Evolutionary conservation across 1,140 invertebrate species (phyloP), one percentile per base, ranked within the genome.

Genomic region (Drosophila pallidifrons): DNA sequence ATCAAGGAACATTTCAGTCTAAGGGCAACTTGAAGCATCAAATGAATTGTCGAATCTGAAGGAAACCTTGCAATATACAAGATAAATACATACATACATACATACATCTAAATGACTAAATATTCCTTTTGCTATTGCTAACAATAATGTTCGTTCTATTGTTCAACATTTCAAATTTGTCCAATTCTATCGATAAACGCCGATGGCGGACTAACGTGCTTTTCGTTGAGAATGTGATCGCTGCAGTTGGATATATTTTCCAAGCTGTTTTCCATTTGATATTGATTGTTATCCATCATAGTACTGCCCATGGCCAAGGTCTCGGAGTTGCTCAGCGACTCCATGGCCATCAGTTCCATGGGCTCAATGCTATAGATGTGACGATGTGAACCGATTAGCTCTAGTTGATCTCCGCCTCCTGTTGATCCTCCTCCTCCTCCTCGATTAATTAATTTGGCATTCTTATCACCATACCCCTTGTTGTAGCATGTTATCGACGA

Each of bases 201-300:
- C 16, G 82, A 82, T 3, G 85, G 85, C 20, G 85, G 85, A 60
- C 81, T 85, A n/a, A 89, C 55, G 63, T 78, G 83, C 46, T 86
- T 89, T 11, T 82, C 79, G 38, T 28, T 71, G 4, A 82, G 67
- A 46, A 78, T 85, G 47, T 81, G 68, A 47, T 82, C 74, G 35
- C 52, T 20, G 51, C 25, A 45, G 16, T 63, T 64, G 54, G 38
- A 15, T 3, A 66, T 35, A 47, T 46, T 61, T 52, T 79, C 70
- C 13, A 72, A 69, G 8, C 58, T 67, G 51, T 45, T 57, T 51
- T 73, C 64, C 49, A 28, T 46, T 59, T 74, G 69, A 55, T 66
- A 67, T 52, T 79, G 30, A 32, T 54, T 73, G 30, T 74, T 46
- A 28, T 75, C 79, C 2, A 65, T 60, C 71, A 86, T 82, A 7